phyloP scores from a whole-genome alignment of 2,797 vertebrate species.

The Silurus aristotelis region DNA sequence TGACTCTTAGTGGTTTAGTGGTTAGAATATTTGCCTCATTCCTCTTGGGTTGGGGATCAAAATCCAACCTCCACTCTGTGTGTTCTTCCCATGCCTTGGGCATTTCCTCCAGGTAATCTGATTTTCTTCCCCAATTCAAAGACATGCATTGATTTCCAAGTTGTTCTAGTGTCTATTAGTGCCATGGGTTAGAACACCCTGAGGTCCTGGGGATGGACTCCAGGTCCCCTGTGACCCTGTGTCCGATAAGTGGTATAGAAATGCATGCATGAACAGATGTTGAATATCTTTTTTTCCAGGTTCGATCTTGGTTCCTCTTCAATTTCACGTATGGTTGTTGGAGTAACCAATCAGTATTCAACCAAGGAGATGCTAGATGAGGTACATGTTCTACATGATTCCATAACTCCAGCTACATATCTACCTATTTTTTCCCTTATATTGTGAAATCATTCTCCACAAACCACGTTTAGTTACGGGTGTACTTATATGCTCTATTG shows the following conservation, averaged over 20 bases:
- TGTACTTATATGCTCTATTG: background rate
- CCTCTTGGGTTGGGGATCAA: too few species aligned
- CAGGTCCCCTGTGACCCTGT: too few species aligned
- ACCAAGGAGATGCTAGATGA: constrained; percentile 81
- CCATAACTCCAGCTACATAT: background rate
- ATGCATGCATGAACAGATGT: background rate
- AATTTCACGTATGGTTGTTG: constrained; percentile 75
- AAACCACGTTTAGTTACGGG: background rate
- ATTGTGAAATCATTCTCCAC: background rate
- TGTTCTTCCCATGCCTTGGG: too few species aligned
- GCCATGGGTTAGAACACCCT: too few species aligned
- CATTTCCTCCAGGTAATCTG: too few species aligned
- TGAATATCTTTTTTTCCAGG: constrained; percentile 63
- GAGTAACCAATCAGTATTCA: constrained; percentile 82
- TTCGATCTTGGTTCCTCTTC: constrained; percentile 84
- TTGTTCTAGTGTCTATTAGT: too few species aligned
- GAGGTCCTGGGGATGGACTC: too few species aligned
- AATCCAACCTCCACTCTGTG: too few species aligned
- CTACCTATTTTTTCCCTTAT: background rate
- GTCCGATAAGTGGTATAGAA: too few species aligned
- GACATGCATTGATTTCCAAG: too few species aligned
- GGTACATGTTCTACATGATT: constrained; percentile 64
- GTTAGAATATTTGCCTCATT: too few species aligned
- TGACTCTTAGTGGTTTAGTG: background rate
- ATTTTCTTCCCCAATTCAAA: too few species aligned